Conservation (phyloP, 2,797 vertebrate genomes). For the Pogonophryne albipinna region DNA sequence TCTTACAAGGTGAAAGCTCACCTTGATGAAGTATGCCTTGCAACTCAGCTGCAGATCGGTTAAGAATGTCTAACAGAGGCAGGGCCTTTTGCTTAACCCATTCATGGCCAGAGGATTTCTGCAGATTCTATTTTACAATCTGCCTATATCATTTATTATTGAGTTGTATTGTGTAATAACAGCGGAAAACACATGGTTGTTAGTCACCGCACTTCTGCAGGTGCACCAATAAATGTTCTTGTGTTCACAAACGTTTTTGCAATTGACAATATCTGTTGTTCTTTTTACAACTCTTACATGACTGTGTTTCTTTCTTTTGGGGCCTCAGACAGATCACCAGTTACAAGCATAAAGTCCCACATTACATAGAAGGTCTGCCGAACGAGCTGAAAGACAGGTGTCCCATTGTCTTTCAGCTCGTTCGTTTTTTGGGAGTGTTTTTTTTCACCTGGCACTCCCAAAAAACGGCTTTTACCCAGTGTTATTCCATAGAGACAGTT, state of each 20-base stretch:
- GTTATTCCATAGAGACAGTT: no score
- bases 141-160: not conserved
- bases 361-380: no score
- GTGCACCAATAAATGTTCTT: no score
- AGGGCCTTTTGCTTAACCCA: slow-evolving; percentile 43
- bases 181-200: not conserved
- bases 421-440: no score
- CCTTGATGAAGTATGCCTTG: not conserved
- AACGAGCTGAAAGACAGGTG: no score
- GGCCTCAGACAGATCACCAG: no score
- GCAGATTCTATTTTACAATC: not conserved
- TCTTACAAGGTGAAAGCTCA: not conserved
- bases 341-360: no score
- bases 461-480: no score
- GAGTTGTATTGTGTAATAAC: not conserved
- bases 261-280: not conserved
- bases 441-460: no score
- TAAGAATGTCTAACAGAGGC: not conserved
- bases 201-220: not conserved
- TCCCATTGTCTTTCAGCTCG: no score
- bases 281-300: no score
- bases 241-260: not conserved
- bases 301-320: no score
- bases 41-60: slow-evolving; percentile 11
- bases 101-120: not conserved